These are phyloP conservation scores for Ceyx margarethae DNA, from an alignment of 2,113 vertebrate genomes.

Conservation along the genomic window DNA sequence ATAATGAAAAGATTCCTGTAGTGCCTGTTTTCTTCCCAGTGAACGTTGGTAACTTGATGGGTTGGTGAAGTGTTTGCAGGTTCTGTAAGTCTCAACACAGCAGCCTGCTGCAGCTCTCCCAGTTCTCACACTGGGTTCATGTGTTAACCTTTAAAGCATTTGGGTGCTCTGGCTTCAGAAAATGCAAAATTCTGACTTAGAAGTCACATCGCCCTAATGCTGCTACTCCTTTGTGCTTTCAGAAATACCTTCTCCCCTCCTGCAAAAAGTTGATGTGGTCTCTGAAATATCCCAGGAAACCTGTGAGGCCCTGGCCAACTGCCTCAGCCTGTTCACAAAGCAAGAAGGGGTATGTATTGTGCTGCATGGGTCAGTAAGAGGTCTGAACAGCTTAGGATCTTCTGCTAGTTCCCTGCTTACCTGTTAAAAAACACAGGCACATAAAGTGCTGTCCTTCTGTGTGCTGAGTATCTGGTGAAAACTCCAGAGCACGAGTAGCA, in stretches of 20 bases:
- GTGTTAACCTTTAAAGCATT: background rate
- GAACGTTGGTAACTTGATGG: background rate
- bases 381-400: background rate
- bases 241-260: slow-evolving; percentile 78
- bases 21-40: background rate
- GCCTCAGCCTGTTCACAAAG: slow-evolving; percentile 84
- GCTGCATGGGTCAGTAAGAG: background rate
- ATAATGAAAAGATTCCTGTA: background rate
- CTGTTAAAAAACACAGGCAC: background rate
- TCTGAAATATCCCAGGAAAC: slow-evolving; percentile 86
- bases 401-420: background rate
- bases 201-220: background rate
- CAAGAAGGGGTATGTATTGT: slow-evolving; percentile 87
- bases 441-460: background rate
- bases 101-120: background rate
- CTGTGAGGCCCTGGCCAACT: slow-evolving; percentile 79
- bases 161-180: background rate
- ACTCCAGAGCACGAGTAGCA: background rate
- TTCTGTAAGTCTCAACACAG: background rate
- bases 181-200: background rate
- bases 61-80: background rate
- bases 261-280: slow-evolving; percentile 85
- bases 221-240: background rate
- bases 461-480: background rate
- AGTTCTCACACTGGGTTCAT: background rate